These are phyloP conservation scores for Scytalopus superciliaris DNA, from an alignment of 2,113 vertebrate genomes.

Conservation along the genomic window DNA sequence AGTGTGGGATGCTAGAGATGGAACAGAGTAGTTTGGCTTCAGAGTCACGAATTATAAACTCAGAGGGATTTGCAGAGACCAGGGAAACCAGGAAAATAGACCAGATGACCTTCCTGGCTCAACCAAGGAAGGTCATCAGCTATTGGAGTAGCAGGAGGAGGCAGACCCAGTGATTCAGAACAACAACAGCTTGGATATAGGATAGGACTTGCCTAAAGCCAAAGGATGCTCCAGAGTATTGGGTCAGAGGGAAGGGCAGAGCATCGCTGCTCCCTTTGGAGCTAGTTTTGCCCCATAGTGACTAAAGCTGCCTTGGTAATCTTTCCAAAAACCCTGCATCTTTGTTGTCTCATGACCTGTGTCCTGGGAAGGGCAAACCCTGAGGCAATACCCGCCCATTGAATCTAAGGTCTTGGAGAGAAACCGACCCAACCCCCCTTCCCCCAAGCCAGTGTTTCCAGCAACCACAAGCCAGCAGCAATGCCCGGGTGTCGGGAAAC, in stretches of 20 bases:
- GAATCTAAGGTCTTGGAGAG: not conserved
- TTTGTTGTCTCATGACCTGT: not conserved
- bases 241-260: not conserved
- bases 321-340: not conserved
- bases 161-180: not conserved
- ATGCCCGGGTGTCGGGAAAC: conserved; percentile 17
- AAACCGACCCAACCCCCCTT: not conserved
- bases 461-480: not conserved
- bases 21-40: not conserved
- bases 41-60: not conserved
- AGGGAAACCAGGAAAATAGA: not conserved
- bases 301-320: not conserved
- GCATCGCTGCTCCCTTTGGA: not conserved
- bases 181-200: not conserved
- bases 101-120: not conserved
- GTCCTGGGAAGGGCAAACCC: not conserved
- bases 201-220: conserved; percentile 5
- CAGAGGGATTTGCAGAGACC: not conserved
- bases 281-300: not conserved
- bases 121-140: not conserved
- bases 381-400: not conserved
- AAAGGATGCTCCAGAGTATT: not conserved
- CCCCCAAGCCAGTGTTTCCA: not conserved
- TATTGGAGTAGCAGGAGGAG: not conserved
- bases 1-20: not conserved